Evolutionary conservation across 2,888 invertebrate species (phyloP).

Genomic region (Atethmia centrago): DNA sequence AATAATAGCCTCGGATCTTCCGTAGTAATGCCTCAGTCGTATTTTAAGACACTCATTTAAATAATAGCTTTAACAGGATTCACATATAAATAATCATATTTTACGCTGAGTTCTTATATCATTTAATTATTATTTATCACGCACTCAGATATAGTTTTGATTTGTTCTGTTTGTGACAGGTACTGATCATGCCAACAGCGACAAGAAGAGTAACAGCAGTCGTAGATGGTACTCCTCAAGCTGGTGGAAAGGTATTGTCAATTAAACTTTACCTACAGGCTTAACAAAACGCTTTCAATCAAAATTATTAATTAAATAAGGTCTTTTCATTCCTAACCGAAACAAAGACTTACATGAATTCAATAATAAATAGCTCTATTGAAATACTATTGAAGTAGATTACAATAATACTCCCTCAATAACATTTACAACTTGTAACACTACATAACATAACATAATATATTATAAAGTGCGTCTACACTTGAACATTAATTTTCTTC

Average conservation of each 20-base stretch:
- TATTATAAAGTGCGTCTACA: neutral
- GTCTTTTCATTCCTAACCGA: too few relatives aligned
- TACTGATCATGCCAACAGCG: constrained; percentile 98
- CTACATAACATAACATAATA: neutral
- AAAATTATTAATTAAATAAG: neutral
- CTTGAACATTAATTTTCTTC: constrained; percentile 5
- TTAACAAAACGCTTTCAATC: constrained; percentile 4
- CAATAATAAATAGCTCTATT: neutral
- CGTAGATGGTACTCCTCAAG: constrained; percentile 93
- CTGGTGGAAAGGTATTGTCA: constrained; percentile 92
- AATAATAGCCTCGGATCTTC: too few relatives aligned
- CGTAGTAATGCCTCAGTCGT: too few relatives aligned
- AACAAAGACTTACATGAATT: neutral
- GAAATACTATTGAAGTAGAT: neutral
- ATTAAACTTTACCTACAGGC: neutral
- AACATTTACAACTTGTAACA: constrained; percentile 1
- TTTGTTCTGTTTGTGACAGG: constrained; percentile 70
- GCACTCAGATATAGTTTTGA: too few relatives aligned
- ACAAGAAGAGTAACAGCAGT: constrained; percentile 95
- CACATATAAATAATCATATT: too few relatives aligned
- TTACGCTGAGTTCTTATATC: too few relatives aligned
- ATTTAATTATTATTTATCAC: too few relatives aligned
- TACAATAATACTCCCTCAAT: neutral
- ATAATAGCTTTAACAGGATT: too few relatives aligned
- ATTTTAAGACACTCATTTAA: too few relatives aligned